These are phyloP conservation scores for Phenganax stokvisi DNA, from an alignment of 92 coral and sea anemone genomes.

Conservation along the genomic window DNA sequence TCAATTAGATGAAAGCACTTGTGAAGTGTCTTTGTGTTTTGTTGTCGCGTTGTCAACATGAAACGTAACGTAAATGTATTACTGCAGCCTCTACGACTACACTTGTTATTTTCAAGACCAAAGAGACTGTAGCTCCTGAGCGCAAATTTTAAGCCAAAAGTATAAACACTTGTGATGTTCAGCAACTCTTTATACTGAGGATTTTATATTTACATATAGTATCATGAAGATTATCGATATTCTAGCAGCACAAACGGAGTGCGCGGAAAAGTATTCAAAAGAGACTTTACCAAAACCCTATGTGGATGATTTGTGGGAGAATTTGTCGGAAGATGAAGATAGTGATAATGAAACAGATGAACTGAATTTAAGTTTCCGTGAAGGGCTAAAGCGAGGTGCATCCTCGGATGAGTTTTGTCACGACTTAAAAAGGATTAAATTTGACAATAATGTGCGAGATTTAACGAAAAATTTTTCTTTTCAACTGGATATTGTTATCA, in stretches of 20 bases:
- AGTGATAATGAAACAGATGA: slow-evolving; percentile 14
- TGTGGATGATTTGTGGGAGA: slow-evolving; percentile 6
- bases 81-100: neutral
- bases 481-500: slow-evolving; percentile 5
- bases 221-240: slow-evolving; percentile 19
- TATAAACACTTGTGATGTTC: too few relatives aligned
- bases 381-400: slow-evolving; percentile 37
- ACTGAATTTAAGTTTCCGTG: slow-evolving; percentile 36
- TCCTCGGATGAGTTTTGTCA: slow-evolving; percentile 31
- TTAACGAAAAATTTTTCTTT: slow-evolving; percentile 24
- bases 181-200: neutral
- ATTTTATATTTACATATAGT: neutral
- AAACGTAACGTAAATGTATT: neutral
- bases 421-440: slow-evolving; percentile 36
- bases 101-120: neutral
- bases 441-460: slow-evolving; percentile 36
- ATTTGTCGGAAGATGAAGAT: slow-evolving; percentile 24
- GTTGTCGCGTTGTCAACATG: neutral
- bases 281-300: slow-evolving; percentile 2
- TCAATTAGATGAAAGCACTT: slow-evolving; percentile 3
- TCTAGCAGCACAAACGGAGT: slow-evolving; percentile 18
- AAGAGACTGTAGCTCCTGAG: neutral
- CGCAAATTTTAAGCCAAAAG: neutral
- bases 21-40: slow-evolving; percentile 7
- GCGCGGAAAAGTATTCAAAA: slow-evolving; percentile 6